These are phyloP conservation scores for Otolemur garnettii DNA, from an alignment of 2,113 vertebrate species.

Conservation along the genomic window DNA sequence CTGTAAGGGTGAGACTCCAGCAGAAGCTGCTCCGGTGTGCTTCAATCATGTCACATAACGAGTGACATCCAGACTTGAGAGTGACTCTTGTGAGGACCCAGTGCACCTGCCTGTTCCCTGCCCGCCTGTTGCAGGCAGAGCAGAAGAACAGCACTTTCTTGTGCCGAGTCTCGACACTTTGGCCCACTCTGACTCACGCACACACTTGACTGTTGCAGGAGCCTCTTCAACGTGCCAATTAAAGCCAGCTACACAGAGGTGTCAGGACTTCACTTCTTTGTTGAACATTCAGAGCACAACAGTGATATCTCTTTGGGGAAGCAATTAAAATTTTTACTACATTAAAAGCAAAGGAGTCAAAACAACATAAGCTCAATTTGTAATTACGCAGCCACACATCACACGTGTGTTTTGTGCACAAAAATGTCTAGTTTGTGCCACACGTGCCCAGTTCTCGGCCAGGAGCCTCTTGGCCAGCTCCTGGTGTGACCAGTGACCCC, in stretches of 20 bases:
- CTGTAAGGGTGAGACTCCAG: background rate
- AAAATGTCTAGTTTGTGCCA: rapidly evolving
- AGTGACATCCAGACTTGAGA: rapidly evolving
- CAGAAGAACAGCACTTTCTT: background rate
- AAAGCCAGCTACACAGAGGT: rapidly evolving
- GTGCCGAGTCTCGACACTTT: rapidly evolving
- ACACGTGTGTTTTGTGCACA: rapidly evolving
- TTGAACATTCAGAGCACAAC: background rate
- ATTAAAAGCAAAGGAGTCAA: background rate
- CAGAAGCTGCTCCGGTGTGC: background rate
- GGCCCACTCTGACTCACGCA: rapidly evolving
- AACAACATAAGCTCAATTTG: background rate
- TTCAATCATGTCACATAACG: background rate
- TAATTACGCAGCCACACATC: background rate
- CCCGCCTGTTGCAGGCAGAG: background rate
- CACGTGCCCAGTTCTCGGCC: background rate
- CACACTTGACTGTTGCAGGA: rapidly evolving
- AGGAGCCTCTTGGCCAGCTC: background rate
- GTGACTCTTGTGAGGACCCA: rapidly evolving
- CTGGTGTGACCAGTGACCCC: rapidly evolving
- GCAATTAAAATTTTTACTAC: background rate
- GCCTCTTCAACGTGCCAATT: background rate
- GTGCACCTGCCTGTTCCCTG: background rate
- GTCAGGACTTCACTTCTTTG: background rate
- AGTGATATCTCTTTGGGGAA: background rate